Evolutionary conservation across 2,797 vertebrate genomes (phyloP), one percentile per base, ranked within the genome.

Genomic region (Lacerta agilis): DNA sequence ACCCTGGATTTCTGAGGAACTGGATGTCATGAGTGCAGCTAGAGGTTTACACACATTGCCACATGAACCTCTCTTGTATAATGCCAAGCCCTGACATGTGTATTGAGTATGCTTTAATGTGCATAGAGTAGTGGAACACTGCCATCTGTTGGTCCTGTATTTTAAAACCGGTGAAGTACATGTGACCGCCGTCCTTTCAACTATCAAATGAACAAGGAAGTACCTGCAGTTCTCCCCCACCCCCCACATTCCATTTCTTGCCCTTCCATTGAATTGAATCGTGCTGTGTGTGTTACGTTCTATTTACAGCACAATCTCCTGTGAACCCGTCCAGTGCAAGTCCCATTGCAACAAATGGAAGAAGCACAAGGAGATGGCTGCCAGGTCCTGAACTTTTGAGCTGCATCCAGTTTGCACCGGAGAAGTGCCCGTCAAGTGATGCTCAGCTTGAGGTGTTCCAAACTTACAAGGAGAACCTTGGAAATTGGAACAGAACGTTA

Each of bases 131-230:
- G 36, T 20, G 49, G 61, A 89, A 89, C 78, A 55, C 88, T 88
- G 80, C 83, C 82, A 41, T 79, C 88, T 92, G 45, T 91, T 43
- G 76, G 77, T 94, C 49, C 75, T 45, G 23, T 76, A 90, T 77
- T 76, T 86, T 86, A 77, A 87, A 3, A 5, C 75, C 87, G 45
- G 18, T 6, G 8, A 84, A 89, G 66, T 23, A 38, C 66, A 45
- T 43, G 49, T 67, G 76, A 49, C 18, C 23, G 1, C 23, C 29
- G 25, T 15, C 4, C 58, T 75, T 90, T 79, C 43, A 83, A 33
- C 80, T 91, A 38, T 73, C 91, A 83, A 88, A 75, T 87, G 86
- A 10, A 41, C 73, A 3, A 77, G 80, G 90, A 73, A 61, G 1
- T 3, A 66, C 79, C 67, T 25, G 58, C 3, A 71, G 72, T 87